Conservation (phyloP, 2,888 invertebrate genomes). For the Drepana falcataria region DNA sequence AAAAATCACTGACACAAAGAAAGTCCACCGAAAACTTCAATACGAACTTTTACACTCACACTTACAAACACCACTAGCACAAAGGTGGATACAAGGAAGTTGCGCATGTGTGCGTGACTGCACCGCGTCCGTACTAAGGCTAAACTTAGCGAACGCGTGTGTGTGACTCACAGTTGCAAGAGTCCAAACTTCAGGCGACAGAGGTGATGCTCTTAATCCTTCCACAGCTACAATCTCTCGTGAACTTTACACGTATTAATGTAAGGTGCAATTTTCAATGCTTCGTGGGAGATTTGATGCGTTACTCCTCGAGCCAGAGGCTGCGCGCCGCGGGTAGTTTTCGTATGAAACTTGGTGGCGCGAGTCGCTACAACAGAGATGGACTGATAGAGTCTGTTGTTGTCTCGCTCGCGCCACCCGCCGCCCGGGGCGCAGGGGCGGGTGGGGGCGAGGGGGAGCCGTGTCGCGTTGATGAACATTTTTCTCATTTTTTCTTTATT, state of each 20-base stretch:
- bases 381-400: constrained; percentile 33
- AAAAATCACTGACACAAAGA: constrained; percentile 79
- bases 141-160: constrained; percentile 69
- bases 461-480: constrained; percentile 79
- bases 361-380: constrained; percentile 64
- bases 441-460: constrained; percentile 35
- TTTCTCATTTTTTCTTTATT: constrained; percentile 76
- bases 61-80: constrained; percentile 31
- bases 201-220: neutral
- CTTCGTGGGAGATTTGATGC: constrained; percentile 18
- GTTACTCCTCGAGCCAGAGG: constrained; percentile 22
- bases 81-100: constrained; percentile 40
- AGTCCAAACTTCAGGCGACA: constrained; percentile 56
- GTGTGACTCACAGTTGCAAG: constrained; percentile 63
- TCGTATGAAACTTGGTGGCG: constrained; percentile 71
- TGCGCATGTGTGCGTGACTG: constrained; percentile 55
- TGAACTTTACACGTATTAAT: neutral
- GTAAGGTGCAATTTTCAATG: constrained; percentile 18
- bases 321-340: constrained; percentile 76
- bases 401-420: constrained; percentile 59
- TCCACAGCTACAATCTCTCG: neutral
- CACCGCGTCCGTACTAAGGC: constrained; percentile 52
- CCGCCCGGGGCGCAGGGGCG: constrained; percentile 56
- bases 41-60: constrained; percentile 70
- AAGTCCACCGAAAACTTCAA: constrained; percentile 75